Percentiles rank a stretch among this genome's conserved stretches.
Conservation (phyloP, 2,888 invertebrate species). For the Emmelina monodactyla region DNA sequence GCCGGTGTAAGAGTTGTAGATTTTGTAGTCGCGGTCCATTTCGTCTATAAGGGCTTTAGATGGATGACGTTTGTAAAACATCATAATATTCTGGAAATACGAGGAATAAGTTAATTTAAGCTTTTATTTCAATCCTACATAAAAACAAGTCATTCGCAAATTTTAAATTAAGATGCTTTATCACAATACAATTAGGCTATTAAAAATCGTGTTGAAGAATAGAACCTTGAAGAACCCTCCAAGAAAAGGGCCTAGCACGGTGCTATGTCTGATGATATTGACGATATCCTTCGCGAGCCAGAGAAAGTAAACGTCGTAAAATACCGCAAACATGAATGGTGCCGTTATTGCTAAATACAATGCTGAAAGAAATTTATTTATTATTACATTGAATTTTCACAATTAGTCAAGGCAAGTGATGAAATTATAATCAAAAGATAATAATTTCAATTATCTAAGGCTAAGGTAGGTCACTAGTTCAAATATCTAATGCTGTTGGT, state of each 20-base stretch:
- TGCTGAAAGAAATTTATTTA: conserved; percentile 20
- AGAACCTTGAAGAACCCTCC: conserved; percentile 33
- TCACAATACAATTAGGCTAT: too few species aligned
- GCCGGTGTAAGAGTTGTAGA: conserved; percentile 19
- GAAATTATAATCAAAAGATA: too few species aligned
- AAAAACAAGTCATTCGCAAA: too few species aligned
- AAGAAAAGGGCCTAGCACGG: conserved; percentile 33
- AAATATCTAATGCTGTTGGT: too few species aligned
- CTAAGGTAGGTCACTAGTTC: too few species aligned
- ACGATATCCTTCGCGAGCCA: conserved; percentile 24
- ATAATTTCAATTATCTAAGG: too few species aligned
- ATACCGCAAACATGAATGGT: conserved; percentile 19
- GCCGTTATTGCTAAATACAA: conserved; percentile 9
- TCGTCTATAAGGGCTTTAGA: conserved; percentile 27
- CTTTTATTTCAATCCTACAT: too few species aligned
- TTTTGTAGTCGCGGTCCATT: conserved; percentile 25
- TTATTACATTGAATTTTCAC: too few species aligned
- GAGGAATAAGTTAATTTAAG: too few species aligned
- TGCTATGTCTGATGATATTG: conserved; percentile 37
- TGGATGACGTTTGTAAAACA: conserved; percentile 22
- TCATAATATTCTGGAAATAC: conserved; percentile 30
- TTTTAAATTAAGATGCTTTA: too few species aligned
- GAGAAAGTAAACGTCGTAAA: conserved; percentile 24
- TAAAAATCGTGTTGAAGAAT: too few species aligned
- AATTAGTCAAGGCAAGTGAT: too few species aligned